Percentiles rank a stretch among this genome's conserved stretches.
phyloP scores from a whole-genome alignment of 1,140 invertebrate genomes.

The Pseudomyrmex flavicornis region DNA sequence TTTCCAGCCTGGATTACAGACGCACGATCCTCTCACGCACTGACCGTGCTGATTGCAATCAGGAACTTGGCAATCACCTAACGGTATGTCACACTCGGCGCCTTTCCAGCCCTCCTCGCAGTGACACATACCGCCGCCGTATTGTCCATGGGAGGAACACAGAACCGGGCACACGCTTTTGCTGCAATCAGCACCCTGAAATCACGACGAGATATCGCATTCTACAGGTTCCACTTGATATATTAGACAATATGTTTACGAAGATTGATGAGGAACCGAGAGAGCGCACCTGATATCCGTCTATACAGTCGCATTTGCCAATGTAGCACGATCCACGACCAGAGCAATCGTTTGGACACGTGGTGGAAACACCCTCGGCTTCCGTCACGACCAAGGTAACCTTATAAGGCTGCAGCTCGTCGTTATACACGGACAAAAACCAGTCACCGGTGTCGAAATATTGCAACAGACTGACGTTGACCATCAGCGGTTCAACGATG shows the following conservation, averaged over 20 bases:
- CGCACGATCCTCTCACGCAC: slow-evolving; percentile 95
- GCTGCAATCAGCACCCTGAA: slow-evolving; percentile 86
- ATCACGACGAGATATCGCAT: slow-evolving; percentile 23
- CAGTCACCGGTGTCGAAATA: slow-evolving; percentile 96
- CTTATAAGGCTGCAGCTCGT: slow-evolving; percentile 93
- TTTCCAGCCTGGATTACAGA: slow-evolving; percentile 96
- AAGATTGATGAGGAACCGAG: not conserved
- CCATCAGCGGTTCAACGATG: slow-evolving; percentile 89
- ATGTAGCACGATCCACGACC: slow-evolving; percentile 97
- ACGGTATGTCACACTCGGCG: slow-evolving; percentile 96
- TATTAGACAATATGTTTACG: not conserved
- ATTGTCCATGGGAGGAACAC: slow-evolving; percentile 98
- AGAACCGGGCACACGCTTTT: slow-evolving; percentile 97
- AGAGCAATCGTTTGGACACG: slow-evolving; percentile 97
- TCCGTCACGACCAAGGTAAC: slow-evolving; percentile 93
- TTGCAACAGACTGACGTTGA: slow-evolving; percentile 93
- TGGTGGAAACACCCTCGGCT: slow-evolving; percentile 94
- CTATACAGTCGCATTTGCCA: slow-evolving; percentile 97
- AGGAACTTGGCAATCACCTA: slow-evolving; percentile 95
- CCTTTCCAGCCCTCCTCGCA: slow-evolving; percentile 99
- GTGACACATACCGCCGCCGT: slow-evolving; percentile 97
- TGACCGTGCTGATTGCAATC: slow-evolving; percentile 96
- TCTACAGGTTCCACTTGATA: not conserved
- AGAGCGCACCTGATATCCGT: slow-evolving; percentile 95
- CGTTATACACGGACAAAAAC: slow-evolving; percentile 98